Percentiles rank a stretch among this genome's conserved stretches.
Evolutionary conservation across 2,113 vertebrate species (phyloP).

Genomic region (Oncorhynchus masou): DNA sequence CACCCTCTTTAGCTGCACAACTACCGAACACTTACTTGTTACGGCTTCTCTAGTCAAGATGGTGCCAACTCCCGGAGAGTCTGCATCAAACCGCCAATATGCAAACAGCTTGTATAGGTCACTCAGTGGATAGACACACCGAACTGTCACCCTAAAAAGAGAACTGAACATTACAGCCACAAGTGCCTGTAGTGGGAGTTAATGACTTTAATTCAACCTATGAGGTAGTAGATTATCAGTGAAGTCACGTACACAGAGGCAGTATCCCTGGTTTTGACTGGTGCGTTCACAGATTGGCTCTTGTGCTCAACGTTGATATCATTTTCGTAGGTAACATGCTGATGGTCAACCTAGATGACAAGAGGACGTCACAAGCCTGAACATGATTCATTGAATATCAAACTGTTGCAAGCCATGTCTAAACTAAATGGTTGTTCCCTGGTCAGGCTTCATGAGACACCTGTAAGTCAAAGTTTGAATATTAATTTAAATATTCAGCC

Average conservation of each 20-base stretch:
- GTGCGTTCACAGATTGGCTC: conserved; percentile 20
- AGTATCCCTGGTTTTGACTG: conserved; percentile 45
- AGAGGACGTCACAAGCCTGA: neutral
- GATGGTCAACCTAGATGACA: conserved; percentile 42
- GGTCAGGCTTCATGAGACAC: too few species aligned
- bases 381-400: neutral
- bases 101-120: conserved; percentile 42
- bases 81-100: conserved; percentile 50
- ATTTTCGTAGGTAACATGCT: conserved; percentile 66
- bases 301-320: conserved; percentile 50
- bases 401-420: neutral
- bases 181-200: too few species aligned
- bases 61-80: conserved; percentile 37
- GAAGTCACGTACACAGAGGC: conserved; percentile 40
- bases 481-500: too few species aligned
- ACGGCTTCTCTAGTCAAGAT: neutral
- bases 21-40: conserved; percentile 11
- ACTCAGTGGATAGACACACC: conserved; percentile 51
- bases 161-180: neutral
- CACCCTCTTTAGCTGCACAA: too few species aligned
- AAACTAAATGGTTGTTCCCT: too few species aligned
- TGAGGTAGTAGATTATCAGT: neutral
- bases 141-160: conserved; percentile 50
- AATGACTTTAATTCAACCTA: neutral
- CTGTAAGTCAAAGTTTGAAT: too few species aligned